A percentile compares a stretch with the other conserved stretches of the same genome.
Evolutionary conservation across 92 coral and sea anemone species (phyloP).

Genomic region (Diadumene lineata): DNA sequence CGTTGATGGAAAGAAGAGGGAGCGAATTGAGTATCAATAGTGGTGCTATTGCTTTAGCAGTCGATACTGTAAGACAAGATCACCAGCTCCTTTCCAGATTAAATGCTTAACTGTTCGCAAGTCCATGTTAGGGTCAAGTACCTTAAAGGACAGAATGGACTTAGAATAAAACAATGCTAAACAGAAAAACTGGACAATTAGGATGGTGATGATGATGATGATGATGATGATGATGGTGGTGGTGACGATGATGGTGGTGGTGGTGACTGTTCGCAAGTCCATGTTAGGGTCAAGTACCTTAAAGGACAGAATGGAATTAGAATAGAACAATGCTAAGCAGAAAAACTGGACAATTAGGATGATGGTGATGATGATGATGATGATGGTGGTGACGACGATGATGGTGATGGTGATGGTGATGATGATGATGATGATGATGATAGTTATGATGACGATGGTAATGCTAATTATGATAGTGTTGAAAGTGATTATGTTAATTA

Average conservation of each 20-base stretch:
- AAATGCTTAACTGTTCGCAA: conserved; percentile 89
- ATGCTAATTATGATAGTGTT: background rate
- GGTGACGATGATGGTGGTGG: too few species aligned
- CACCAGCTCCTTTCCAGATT: conserved; percentile 96
- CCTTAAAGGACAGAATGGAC: conserved; percentile 27
- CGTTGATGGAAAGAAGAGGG: too few species aligned
- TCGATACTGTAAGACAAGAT: conserved; percentile 82
- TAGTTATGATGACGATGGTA: background rate
- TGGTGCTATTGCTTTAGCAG: conserved; percentile 56
- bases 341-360: background rate
- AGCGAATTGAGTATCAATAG: too few species aligned
- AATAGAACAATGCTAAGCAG: background rate
- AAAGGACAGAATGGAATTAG: too few species aligned
- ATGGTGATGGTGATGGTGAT: background rate
- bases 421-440: background rate
- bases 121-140: conserved; percentile 87
- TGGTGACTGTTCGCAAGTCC: conserved; percentile 94
- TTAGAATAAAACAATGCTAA: background rate
- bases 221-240: background rate
- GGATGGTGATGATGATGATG: background rate
- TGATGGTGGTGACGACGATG: background rate
- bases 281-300: conserved; percentile 86
- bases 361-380: background rate
- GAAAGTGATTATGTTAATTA: background rate
- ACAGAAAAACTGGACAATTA: background rate